Base-by-base conservation (phyloP, 2,888 invertebrate species). In the Ophion costatus region DNA sequence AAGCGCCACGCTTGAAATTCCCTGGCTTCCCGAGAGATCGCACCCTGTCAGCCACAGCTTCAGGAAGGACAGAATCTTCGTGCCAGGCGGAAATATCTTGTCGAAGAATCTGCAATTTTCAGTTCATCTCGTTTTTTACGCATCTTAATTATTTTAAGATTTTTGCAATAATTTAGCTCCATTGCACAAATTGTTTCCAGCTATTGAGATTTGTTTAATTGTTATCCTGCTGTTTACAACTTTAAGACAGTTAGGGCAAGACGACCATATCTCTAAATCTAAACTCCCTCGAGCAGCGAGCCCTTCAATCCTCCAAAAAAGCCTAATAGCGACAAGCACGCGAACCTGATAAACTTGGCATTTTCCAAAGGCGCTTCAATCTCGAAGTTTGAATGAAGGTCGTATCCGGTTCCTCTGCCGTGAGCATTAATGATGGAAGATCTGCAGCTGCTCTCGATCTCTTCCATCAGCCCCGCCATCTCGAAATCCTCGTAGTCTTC, bases 291-390 rank as follows among this genome's bases (percentile, higher is more conserved):
- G 9, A 29, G 20, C n/a, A 6, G 29, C 10, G 10, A 71, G 20
- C n/a, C n/a, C 14, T 71, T 67, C 10, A 11, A 93, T 77, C 0
- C 1, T 66, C 0, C 6, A 24, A 92, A 89, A 24, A 91, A 91
- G 17, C 92, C 9, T 81, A 17, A 14, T 11, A 20, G 29, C 4
- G 29, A 29, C 29, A 14, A 86, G 92, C 91, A 38, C 29, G 82
- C 85, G 88, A 92, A 94, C 94, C 90, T 93, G 88, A 91, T 93
- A 82, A 92, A 93, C 83, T 89, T 92, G 82, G 96, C 95, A 88
- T 96, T 96, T 88, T 95, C 95, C 3, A 95, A 94, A 29, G 95
- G 95, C 20, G 96, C 93, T 17, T 95, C 95, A 91, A 95, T 95
- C 11, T 94, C 93, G 89, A 95, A 95, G 0, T 95, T 95, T 82